Conservation (phyloP, 2,797 vertebrate genomes). For the Dryobates pubescens region DNA sequence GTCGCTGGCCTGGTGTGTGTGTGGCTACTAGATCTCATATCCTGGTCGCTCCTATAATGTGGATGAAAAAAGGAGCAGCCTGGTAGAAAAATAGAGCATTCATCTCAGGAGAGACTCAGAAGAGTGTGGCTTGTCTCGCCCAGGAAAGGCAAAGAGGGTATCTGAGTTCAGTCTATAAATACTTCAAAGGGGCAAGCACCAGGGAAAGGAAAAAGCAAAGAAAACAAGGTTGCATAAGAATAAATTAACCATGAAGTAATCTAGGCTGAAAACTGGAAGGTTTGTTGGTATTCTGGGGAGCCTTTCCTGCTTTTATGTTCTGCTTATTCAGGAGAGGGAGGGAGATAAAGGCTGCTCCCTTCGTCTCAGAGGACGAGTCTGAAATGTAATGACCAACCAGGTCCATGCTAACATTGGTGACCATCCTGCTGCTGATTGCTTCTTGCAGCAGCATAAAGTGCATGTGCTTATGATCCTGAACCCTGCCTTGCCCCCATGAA, state of each 20-base stretch:
- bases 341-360: neutral
- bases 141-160: slow-evolving; percentile 34
- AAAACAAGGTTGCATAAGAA: slow-evolving; percentile 51
- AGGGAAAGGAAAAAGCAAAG: slow-evolving; percentile 44
- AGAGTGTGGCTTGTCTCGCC: neutral
- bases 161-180: slow-evolving; percentile 65
- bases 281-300: slow-evolving; percentile 29
- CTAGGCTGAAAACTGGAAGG: slow-evolving; percentile 23
- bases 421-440: neutral
- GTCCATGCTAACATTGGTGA: neutral
- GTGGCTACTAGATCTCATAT: neutral
- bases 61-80: neutral
- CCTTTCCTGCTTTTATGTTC: slow-evolving; percentile 9
- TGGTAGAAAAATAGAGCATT: neutral
- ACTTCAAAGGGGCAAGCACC: slow-evolving; percentile 64
- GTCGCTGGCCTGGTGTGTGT: accelerated
- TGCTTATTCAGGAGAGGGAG: neutral
- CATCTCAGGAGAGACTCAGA: neutral
- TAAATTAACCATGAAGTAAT: slow-evolving; percentile 57
- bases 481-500: neutral
- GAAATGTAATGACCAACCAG: neutral
- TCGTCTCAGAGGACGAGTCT: neutral
- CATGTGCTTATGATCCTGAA: accelerated
- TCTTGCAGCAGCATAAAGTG: slow-evolving; percentile 19
- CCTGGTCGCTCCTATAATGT: neutral